phyloP scores from a whole-genome alignment of 2,113 vertebrate species.

The Dicaeum eximium region DNA sequence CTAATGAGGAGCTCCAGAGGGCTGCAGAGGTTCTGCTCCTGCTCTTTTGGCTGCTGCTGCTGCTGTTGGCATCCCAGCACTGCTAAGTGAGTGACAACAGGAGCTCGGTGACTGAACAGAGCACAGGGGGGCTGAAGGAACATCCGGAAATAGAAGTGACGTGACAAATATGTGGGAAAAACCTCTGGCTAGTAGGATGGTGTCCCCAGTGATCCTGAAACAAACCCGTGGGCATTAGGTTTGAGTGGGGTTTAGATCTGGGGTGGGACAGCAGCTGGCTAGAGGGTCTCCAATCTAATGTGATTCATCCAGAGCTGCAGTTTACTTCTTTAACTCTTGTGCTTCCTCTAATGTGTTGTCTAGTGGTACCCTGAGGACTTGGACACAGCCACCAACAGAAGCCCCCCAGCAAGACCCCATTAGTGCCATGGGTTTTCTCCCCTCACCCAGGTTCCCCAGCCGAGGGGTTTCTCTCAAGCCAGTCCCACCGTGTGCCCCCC shows the following conservation, averaged over 20 bases:
- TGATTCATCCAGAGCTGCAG: neutral
- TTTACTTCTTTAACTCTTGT: neutral
- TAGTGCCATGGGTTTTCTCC: accelerated
- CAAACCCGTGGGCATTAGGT: accelerated
- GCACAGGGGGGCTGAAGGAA: neutral
- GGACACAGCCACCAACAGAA: neutral
- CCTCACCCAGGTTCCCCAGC: neutral
- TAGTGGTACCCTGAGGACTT: neutral
- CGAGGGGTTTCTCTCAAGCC: neutral
- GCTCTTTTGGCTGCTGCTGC: neutral
- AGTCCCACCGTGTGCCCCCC: accelerated
- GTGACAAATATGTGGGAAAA: neutral
- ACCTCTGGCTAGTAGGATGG: neutral
- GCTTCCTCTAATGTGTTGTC: neutral
- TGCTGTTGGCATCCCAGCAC: neutral
- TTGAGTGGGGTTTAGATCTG: neutral
- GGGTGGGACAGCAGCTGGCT: neutral
- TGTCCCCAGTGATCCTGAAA: neutral
- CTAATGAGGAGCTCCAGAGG: neutral
- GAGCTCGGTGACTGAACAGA: neutral
- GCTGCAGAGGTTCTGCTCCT: neutral
- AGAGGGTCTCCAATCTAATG: neutral
- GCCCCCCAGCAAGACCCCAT: neutral
- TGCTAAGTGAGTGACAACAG: neutral
- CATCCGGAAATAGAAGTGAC: neutral